Base-by-base conservation (phyloP, 2,888 invertebrate genomes). In the Luffia ferchaultella region DNA sequence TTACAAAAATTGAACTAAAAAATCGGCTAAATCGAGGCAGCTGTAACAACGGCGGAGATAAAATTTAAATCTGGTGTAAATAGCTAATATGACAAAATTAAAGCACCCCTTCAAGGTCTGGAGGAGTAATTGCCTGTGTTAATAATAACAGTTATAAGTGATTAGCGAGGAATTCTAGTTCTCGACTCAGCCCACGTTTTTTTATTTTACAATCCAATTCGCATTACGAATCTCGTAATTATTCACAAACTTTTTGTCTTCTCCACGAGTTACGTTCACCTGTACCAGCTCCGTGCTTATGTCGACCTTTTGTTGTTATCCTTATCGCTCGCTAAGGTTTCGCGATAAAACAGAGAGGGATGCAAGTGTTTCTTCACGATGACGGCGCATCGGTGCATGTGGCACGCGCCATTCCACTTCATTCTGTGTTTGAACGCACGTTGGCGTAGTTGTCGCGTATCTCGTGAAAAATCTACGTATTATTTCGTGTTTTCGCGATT, bases 331-430 rank as follows among this genome's bases (percentile, higher is more conserved):
- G 57, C 60, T 58, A 58, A 58, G 60, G 60, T 59, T 30, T 3
- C 12, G 5, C 30, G 54, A 55, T 55, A 53, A 50, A 46, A 41
- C 69, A 71, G 76, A 82, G 70, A 79, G 80, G 70, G 82, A 80
- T 66, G 58, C 58, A 61, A 55, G 65, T 65, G 63, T 66, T 66
- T 40, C 45, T n/a, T n/a, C 2, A 19, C 50, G 40, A 49, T 46
- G 55, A 59, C 58, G 58, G 60, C 62, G 62, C 62, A 62, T 64
- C 63, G 62, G 66, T 61, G 66, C 77, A 73, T 77, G 75, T 74
- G 78, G 78, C 80, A 80, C 80, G 82, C 79, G 82, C 73, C 72
- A 65, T 67, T 69, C 70, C 78, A 83, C 67, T 69, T 70, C 78
- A 83, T 80, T 82, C 82, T 74, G 78, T 74, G 71, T 71, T 61